Conservation (phyloP, 1,140 invertebrate species). For the Drosophila pseudoananassae region DNA sequence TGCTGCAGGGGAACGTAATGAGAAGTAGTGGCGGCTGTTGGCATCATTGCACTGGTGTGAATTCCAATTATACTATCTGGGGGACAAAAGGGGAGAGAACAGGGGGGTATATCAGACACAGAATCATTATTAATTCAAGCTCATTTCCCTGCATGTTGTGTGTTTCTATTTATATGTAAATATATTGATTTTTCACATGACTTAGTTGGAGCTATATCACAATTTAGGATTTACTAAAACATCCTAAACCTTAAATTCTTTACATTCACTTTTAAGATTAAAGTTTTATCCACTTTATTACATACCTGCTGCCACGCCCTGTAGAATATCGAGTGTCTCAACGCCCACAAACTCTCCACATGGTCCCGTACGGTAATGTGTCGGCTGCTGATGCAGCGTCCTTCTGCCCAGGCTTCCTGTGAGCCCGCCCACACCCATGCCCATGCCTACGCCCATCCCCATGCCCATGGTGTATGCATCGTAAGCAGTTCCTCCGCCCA, state of each 20-base stretch:
- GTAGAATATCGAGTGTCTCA: constrained; percentile 79
- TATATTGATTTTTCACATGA: not conserved
- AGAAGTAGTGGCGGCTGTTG: constrained; percentile 22
- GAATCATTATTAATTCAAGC: constrained; percentile 19
- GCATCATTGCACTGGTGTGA: constrained; percentile 56
- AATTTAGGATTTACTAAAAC: too few species aligned
- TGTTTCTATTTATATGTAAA: not conserved
- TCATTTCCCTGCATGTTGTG: constrained; percentile 2
- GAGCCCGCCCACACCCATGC: constrained; percentile 29
- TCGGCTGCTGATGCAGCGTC: constrained; percentile 53
- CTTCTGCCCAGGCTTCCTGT: constrained; percentile 73
- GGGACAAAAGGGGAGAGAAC: not conserved
- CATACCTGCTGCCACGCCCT: constrained; percentile 77
- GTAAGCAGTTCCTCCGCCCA: constrained; percentile 51
- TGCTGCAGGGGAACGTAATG: constrained; percentile 67
- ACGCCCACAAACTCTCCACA: constrained; percentile 76
- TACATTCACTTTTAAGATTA: not conserved
- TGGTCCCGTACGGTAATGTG: constrained; percentile 41
- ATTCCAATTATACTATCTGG: constrained; percentile 83
- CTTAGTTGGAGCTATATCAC: too few species aligned
- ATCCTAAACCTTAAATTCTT: not conserved
- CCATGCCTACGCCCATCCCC: constrained; percentile 20
- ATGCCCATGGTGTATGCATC: constrained; percentile 44
- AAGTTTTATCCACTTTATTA: not conserved
- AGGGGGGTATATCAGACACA: not conserved